These are phyloP conservation scores for Drosophila tani DNA, from an alignment of 1,140 invertebrate species.

Conservation along the genomic window DNA sequence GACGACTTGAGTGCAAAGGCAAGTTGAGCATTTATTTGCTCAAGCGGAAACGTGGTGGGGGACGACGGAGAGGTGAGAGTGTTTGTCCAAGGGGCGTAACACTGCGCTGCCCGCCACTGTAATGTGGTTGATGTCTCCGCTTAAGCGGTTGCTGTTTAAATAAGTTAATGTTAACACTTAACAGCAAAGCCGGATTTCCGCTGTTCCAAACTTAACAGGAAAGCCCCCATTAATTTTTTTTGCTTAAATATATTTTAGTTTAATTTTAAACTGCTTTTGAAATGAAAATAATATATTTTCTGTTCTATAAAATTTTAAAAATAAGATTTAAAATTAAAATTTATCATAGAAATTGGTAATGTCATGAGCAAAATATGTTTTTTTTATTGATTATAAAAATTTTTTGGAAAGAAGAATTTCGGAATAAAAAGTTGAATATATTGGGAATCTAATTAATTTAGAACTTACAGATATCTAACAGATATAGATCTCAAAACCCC, in stretches of 20 bases:
- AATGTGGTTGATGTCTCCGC: conserved; percentile 63
- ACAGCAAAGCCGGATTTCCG: conserved; percentile 36
- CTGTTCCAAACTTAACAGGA: conserved; percentile 5
- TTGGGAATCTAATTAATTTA: no score
- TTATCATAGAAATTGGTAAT: background rate
- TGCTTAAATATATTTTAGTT: background rate
- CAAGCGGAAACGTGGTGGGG: conserved; percentile 2
- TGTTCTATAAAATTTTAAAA: no score
- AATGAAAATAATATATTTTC: no score
- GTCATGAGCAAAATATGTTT: background rate
- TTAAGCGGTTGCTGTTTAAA: conserved; percentile 59
- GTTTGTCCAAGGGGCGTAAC: background rate
- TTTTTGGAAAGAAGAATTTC: no score
- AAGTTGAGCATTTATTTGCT: conserved; percentile 59
- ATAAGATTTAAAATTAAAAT: no score
- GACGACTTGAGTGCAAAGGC: conserved; percentile 42
- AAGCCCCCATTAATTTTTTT: background rate
- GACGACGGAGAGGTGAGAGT: background rate
- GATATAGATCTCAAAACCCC: background rate
- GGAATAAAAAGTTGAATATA: no score
- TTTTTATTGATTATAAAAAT: no score
- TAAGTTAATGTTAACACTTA: conserved; percentile 60
- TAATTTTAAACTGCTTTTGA: background rate
- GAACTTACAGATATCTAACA: no score
- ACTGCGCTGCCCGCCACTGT: conserved; percentile 17